Conservation (phyloP, 2,888 invertebrate genomes). For the Hesperia comma region DNA sequence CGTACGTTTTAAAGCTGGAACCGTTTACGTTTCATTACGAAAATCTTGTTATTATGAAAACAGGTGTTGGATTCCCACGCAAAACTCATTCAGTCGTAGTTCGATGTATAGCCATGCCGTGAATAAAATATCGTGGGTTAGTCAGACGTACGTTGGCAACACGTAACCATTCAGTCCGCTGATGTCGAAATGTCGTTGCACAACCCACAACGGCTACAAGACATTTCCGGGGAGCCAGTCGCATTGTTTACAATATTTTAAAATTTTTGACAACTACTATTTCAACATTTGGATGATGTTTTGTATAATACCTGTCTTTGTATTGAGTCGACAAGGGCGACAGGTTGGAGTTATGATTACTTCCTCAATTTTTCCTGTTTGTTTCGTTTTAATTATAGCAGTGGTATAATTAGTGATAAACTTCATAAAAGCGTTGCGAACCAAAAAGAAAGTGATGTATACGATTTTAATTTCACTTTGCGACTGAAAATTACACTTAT, state of each 20-base stretch:
- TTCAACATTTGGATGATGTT: slow-evolving; percentile 8
- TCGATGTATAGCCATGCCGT: slow-evolving; percentile 16
- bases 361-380: background rate
- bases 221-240: slow-evolving; percentile 25
- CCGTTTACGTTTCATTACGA: slow-evolving; percentile 16
- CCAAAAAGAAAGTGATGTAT: too few species aligned
- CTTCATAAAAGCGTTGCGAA: too few species aligned
- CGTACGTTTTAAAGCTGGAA: slow-evolving; percentile 12
- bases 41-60: slow-evolving; percentile 26
- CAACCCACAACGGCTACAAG: slow-evolving; percentile 10
- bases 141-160: slow-evolving; percentile 19
- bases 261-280: slow-evolving; percentile 4
- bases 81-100: slow-evolving; percentile 27
- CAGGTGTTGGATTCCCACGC: slow-evolving; percentile 31
- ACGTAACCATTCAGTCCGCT: slow-evolving; percentile 26
- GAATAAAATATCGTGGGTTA: slow-evolving; percentile 19
- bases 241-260: slow-evolving; percentile 26
- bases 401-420: too few species aligned
- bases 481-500: too few species aligned
- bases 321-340: background rate
- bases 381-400: background rate
- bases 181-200: slow-evolving; percentile 33
- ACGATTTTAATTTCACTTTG: too few species aligned
- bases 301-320: background rate
- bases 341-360: background rate